Percentiles rank a stretch among this genome's conserved stretches.
Conservation (phyloP, 2,888 invertebrate genomes). For the Auanema sp. region DNA sequence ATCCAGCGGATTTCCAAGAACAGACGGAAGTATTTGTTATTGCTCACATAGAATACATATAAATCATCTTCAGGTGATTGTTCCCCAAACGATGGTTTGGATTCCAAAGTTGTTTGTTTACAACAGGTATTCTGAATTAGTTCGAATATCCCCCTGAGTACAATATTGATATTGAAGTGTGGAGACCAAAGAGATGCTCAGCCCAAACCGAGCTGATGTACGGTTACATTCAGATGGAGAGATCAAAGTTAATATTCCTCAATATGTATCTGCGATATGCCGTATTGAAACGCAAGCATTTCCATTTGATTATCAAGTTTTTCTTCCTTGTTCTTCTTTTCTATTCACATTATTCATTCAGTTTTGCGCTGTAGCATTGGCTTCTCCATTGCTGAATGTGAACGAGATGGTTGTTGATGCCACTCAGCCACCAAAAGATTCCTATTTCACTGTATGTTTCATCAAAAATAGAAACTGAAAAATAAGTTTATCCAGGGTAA, state of each 20-base stretch:
- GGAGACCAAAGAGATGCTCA: constrained; percentile 59
- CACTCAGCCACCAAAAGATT: constrained; percentile 53
- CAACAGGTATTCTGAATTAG: constrained; percentile 32
- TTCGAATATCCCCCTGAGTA: not conserved
- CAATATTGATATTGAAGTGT: constrained; percentile 28
- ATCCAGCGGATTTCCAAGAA: constrained; percentile 38
- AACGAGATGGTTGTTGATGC: constrained; percentile 58
- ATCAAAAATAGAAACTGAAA: not conserved
- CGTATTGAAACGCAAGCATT: constrained; percentile 52
- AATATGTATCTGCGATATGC: constrained; percentile 58
- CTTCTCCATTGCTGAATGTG: constrained; percentile 53
- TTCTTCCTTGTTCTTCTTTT: constrained; percentile 1
- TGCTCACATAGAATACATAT: not conserved
- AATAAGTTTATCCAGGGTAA: constrained; percentile 45
- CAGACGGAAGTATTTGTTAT: constrained; percentile 29
- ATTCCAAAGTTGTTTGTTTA: constrained; percentile 59
- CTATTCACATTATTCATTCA: constrained; percentile 13
- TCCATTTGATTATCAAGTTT: constrained; percentile 48
- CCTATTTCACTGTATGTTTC: constrained; percentile 50
- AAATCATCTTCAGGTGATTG: constrained; percentile 36
- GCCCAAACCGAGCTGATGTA: constrained; percentile 51
- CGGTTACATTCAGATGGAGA: constrained; percentile 33
- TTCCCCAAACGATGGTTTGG: constrained; percentile 56
- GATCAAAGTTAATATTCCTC: constrained; percentile 51
- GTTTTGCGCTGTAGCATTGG: constrained; percentile 56